Conservation (phyloP, 1,140 invertebrate species). For the Matsumurasca onukii region DNA sequence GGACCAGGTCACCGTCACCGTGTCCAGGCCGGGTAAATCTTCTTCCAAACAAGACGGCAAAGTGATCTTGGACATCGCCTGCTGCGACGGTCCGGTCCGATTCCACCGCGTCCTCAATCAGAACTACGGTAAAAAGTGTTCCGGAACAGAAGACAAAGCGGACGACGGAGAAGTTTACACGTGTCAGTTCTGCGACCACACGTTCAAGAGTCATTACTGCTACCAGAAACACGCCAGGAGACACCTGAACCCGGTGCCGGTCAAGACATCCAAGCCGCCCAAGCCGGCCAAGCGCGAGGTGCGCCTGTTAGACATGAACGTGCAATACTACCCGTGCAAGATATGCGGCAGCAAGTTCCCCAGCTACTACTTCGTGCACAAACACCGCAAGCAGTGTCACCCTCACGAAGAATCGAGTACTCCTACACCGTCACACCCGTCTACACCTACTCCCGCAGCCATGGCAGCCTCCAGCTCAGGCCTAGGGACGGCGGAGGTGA, state of each 20-base stretch:
- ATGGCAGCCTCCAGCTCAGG: constrained; percentile 50
- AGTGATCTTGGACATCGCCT: constrained; percentile 77
- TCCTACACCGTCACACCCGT: constrained; percentile 41
- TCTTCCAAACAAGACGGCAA: constrained; percentile 41
- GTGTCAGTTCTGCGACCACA: constrained; percentile 75
- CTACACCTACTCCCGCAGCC: constrained; percentile 47
- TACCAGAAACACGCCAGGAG: constrained; percentile 77
- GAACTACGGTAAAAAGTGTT: constrained; percentile 59
- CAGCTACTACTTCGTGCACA: constrained; percentile 91
- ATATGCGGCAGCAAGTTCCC: constrained; percentile 90
- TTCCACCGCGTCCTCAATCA: constrained; percentile 78
- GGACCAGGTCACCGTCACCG: constrained; percentile 34
- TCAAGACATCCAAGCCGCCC: constrained; percentile 38
- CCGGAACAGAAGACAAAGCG: constrained; percentile 36
- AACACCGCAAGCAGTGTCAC: constrained; percentile 84
- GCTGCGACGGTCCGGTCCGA: constrained; percentile 82
- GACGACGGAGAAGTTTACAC: constrained; percentile 56
- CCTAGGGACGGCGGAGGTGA: no score
- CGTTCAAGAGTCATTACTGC: constrained; percentile 80
- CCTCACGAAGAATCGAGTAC: constrained; percentile 50
- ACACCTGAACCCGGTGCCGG: constrained; percentile 57
- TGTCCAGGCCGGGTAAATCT: constrained; percentile 2
- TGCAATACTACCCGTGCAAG: constrained; percentile 91
- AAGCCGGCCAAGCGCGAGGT: constrained; percentile 58
- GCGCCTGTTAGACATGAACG: constrained; percentile 70